These are phyloP conservation scores for Plutomurus gul DNA, from an alignment of 1,140 invertebrate species.

Conservation along the genomic window DNA sequence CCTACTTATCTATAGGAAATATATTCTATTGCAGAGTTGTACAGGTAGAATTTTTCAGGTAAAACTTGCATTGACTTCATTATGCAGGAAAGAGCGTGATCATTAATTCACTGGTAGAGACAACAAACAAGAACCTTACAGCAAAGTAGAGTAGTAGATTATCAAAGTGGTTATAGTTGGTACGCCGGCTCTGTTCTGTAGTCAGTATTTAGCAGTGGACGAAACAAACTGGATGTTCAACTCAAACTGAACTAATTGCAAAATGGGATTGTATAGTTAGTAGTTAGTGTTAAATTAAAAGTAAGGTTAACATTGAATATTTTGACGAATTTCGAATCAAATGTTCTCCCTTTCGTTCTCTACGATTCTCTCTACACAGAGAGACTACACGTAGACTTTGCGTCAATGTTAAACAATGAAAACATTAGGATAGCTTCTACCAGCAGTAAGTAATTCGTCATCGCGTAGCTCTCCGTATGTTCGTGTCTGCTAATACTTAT, in stretches of 20 bases:
- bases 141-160: not conserved
- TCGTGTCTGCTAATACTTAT: conserved; percentile 8
- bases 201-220: not conserved
- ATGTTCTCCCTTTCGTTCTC: not conserved
- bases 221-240: not conserved
- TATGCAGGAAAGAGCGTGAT: not conserved
- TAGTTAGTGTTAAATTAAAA: conserved; percentile 4
- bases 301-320: not conserved
- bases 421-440: not conserved
- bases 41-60: not conserved
- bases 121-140: not conserved
- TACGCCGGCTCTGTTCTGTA: no score
- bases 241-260: conserved; percentile 2
- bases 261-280: no score
- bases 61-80: no score
- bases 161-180: not conserved
- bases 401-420: not conserved
- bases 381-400: no score
- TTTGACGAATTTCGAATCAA: not conserved
- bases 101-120: not conserved
- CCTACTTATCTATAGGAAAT: no score
- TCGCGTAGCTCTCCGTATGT: not conserved
- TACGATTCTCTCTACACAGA: not conserved
- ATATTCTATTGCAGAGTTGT: no score
- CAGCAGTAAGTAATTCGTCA: not conserved